Evolutionary conservation across 1,140 invertebrate genomes (phyloP), one percentile per base, ranked within the genome.

Genomic region (Caligus rogercresseyi): DNA sequence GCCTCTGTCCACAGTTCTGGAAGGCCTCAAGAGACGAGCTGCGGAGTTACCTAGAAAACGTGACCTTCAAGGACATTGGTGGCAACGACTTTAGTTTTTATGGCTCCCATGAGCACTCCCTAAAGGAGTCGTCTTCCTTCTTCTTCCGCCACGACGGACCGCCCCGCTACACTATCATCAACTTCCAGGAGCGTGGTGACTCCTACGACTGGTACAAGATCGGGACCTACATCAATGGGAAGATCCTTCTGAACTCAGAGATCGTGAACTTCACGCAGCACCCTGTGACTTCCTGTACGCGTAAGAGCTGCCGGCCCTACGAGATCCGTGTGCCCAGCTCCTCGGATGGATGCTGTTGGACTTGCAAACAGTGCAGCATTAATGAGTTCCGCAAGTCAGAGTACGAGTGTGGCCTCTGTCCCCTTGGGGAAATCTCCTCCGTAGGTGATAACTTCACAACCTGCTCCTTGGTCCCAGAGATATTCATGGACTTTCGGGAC

Each of bases 131-230:
- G 21, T 7, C 13, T 16, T 43, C 31, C n/a, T 43, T 43, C 31
- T 43, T 43, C 31, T 43, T 43, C n/a, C 31, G 31, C 13, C 57
- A 60, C 0, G 77, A 78, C 63, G 77, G 77, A 0, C 76, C 75
- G 2, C 75, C 75, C 2, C 69, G 78, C 11, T 80, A 80, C 67
- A 78, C 77, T 2, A 76, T 80, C 24, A 69, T 79, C 26, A 78
- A 78, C 64, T 79, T 76, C 64, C 77, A 78, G 57, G 18, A 25
- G 24, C 54, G 54, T 2, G 19, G 19, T 21, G n/a, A n/a, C 15
- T 16, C 15, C 54, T 60, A 24, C 21, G 57, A 60, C 57, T 60
- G 57, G 57, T 18, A 14, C 2, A 60, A 60, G 15, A 25, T 60
- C 18, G 57, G 57, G 18, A 60, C 57, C 15, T 60, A 26, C 57